phyloP scores from a whole-genome alignment of 2,113 vertebrate species.

The Charina bottae region DNA sequence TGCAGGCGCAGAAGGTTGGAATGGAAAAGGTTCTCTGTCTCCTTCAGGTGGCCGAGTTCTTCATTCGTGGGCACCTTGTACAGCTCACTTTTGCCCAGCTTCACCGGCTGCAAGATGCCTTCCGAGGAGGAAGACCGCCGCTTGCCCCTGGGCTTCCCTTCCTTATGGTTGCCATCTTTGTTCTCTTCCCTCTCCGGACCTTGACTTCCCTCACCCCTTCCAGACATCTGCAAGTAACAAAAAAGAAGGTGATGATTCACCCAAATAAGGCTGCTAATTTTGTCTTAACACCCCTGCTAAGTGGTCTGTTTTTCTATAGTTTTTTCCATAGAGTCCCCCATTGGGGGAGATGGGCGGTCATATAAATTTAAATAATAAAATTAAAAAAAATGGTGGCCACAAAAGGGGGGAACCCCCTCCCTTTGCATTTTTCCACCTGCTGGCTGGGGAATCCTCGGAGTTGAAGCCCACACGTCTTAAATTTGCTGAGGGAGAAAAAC shows the following conservation, averaged over 20 bases:
- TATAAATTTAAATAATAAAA: too few relatives aligned
- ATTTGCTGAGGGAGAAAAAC: too few relatives aligned
- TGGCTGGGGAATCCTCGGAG: too few relatives aligned
- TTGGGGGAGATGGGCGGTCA: too few relatives aligned
- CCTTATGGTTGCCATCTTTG: conserved; percentile 44
- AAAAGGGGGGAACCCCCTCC: neutral
- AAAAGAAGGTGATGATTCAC: too few relatives aligned
- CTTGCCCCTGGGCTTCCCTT: conserved; percentile 56
- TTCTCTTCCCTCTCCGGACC: conserved; percentile 24
- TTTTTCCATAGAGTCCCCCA: too few relatives aligned
- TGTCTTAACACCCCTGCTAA: neutral
- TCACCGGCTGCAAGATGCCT: conserved; percentile 74
- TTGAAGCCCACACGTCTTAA: too few relatives aligned
- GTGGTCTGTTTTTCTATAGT: neutral
- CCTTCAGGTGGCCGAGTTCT: conserved; percentile 89
- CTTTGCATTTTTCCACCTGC: neutral
- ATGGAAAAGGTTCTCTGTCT: conserved; percentile 92
- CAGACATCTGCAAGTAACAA: conserved; percentile 8
- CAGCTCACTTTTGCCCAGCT: conserved; percentile 83
- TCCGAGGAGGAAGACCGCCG: neutral
- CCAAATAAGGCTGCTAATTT: neutral
- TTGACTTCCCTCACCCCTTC: neutral
- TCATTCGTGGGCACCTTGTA: conserved; percentile 90
- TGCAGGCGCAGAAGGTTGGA: conserved; percentile 93
- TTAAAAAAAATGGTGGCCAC: too few relatives aligned